Evolutionary conservation across 2,113 vertebrate genomes (phyloP), one percentile per base, ranked within the genome.

Genomic region (Rhegmatorhina hoffmannsi): DNA sequence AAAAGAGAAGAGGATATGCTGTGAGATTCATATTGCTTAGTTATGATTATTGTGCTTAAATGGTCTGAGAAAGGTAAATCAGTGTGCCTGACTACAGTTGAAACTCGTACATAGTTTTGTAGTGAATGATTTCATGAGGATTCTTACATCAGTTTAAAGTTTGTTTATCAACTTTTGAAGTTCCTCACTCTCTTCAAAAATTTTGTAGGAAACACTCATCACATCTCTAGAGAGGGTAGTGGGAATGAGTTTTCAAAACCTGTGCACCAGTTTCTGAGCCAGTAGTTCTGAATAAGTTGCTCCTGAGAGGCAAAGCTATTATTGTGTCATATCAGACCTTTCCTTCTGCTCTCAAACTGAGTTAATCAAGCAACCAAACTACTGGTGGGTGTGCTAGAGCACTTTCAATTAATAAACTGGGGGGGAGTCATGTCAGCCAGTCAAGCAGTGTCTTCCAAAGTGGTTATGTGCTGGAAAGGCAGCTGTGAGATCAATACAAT

Each of bases 331-430:
- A 73, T 73, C 10, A 58, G n/a, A 43, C 40, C 47, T 85, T 96
- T 46, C 20, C 79, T 84, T 64, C n/a, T 76, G 13, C 6, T 84
- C 38, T 94, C 63, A 69, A n/a, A 17, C 9, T 87, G 50, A 47
- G 36, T 73, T 91, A 81, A 82, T 20, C 50, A 85, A 92, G 36
- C 70, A 93, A 44, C 52, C 24, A 55, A 44, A 84, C 55, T 75
- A 49, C 79, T 90, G 13, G 80, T 90, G 43, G 6, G 70, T 83
- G 31, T 83, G 47, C 69, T 85, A 53, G 36, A 88, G 43, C 28
- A 84, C 28, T 95, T 97, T 75, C 74, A 89, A 36, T 90, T 87
- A 95, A 69, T 73, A 92, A 95, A 68, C 15, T 52, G 26, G n/a
- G 76, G 76, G 31, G 28, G 16, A 64, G 31, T 43, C 29, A 14